Evolutionary conservation across 2,113 vertebrate species (phyloP).

Genomic region (Dinomys branickii): DNA sequence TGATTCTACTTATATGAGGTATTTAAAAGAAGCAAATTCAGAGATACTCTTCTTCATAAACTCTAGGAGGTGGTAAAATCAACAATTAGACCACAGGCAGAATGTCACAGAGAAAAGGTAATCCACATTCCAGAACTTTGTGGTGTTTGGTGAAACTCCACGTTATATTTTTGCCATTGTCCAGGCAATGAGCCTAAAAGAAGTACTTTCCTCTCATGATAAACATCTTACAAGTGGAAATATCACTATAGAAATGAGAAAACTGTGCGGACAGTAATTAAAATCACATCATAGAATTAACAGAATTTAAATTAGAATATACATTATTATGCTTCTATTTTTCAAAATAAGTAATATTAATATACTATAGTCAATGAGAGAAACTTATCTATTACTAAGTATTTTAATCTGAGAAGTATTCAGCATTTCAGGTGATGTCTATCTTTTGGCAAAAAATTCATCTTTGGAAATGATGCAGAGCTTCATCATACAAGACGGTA

Average conservation of each 20-base stretch:
- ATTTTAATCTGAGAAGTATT: neutral
- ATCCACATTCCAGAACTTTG: conserved; percentile 26
- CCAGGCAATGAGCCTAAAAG: conserved; percentile 31
- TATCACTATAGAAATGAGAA: neutral
- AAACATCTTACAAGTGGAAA: neutral
- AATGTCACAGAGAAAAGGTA: neutral
- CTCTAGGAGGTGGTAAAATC: neutral
- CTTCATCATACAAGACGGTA: too few relatives aligned
- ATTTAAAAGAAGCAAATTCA: neutral
- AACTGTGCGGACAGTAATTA: neutral
- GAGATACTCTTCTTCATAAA: neutral
- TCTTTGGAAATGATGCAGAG: too few relatives aligned
- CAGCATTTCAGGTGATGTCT: neutral
- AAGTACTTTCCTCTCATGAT: conserved; percentile 11
- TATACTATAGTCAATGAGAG: neutral
- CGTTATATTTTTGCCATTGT: neutral
- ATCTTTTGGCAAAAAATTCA: neutral
- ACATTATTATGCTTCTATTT: neutral
- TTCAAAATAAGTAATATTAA: neutral
- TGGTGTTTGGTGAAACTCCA: conserved; percentile 19
- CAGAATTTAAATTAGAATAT: neutral
- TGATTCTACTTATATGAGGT: neutral
- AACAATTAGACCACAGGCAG: conserved; percentile 16
- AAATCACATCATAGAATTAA: conserved; percentile 4
- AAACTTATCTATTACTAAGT: neutral